Evolutionary conservation across 2,888 invertebrate genomes (phyloP), one percentile per base, ranked within the genome.

Genomic region (Synanthedon formicaeformis): DNA sequence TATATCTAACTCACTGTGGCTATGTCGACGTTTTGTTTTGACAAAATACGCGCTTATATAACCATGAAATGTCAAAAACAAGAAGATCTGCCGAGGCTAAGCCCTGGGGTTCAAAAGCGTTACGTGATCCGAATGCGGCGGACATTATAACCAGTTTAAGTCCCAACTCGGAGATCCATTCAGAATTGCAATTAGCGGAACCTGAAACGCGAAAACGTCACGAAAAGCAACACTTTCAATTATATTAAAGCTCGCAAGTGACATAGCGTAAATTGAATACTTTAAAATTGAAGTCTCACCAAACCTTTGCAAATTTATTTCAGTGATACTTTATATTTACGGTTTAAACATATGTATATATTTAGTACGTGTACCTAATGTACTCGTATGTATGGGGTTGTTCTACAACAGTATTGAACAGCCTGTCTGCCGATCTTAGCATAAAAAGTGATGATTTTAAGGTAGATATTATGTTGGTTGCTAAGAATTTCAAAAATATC

Each of bases 121-220:
- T 72, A 81, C 82, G 82, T 82, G 82, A 71, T 66, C 67, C 60
- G 80, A 65, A 66, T 77, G 70, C 74, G 61, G 62, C 60, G 67
- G 70, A 67, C 74, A 72, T 77, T 68, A 72, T 74, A 77, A 74
- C 73, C 71, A 69, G 73, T 73, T 75, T 73, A 75, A 71, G 73
- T 71, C 71, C 71, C 71, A 67, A 72, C 72, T 71, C 69, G 65
- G 67, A 69, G 73, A 71, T 68, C 69, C 72, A 78, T 72, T 69
- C 75, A 63, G 82, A 82, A 83, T 82, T 63, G 71, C 71, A 82
- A 83, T 82, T 75, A 80, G 75, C 66, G 57, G 61, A 65, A 64
- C 61, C 59, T 56, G 62, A 67, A 65, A 60, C 60, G 65, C 62
- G 63, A 66, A 71, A 69, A 67, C 69, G 71, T 71, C 69, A 73